These are phyloP conservation scores for Poecilobothrus nobilitatus DNA, from an alignment of 2,888 invertebrate species.

Conservation along the genomic window DNA sequence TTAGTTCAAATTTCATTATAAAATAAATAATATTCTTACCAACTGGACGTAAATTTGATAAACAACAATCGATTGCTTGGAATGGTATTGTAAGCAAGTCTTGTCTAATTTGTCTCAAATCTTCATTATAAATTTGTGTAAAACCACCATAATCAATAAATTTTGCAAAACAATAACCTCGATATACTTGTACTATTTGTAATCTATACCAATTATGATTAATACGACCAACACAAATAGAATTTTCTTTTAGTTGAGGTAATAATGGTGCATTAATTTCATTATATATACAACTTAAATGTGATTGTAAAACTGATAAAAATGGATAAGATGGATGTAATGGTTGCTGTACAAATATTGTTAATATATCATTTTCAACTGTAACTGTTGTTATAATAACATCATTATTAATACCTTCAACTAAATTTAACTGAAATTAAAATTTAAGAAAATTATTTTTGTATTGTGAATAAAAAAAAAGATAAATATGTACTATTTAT, in stretches of 20 bases:
- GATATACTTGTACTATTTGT: slow-evolving; percentile 59
- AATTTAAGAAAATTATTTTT: slow-evolving; percentile 11
- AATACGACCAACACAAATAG: slow-evolving; percentile 80
- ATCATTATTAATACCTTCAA: slow-evolving; percentile 89
- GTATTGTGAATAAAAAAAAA: slow-evolving; percentile 7
- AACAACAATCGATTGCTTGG: slow-evolving; percentile 91
- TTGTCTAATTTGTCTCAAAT: slow-evolving; percentile 82
- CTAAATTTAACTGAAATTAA: slow-evolving; percentile 62
- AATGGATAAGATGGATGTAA: slow-evolving; percentile 88
- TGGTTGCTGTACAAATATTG: slow-evolving; percentile 80
- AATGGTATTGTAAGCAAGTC: slow-evolving; percentile 93
- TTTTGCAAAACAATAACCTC: slow-evolving; percentile 61
- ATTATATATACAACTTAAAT: slow-evolving; percentile 76
- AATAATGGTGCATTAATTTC: slow-evolving; percentile 69
- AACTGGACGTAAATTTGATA: slow-evolving; percentile 79
- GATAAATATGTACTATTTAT: not conserved
- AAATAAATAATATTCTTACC: slow-evolving; percentile 45
- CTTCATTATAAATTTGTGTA: slow-evolving; percentile 62
- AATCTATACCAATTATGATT: slow-evolving; percentile 81
- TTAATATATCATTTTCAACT: slow-evolving; percentile 68
- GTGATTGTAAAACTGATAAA: slow-evolving; percentile 67
- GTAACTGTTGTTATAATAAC: slow-evolving; percentile 81
- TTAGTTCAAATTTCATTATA: not conserved
- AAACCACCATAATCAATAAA: slow-evolving; percentile 96
- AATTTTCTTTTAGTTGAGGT: slow-evolving; percentile 66